phyloP scores from a whole-genome alignment of 2,113 vertebrate species.

The Suncus etruscus region DNA sequence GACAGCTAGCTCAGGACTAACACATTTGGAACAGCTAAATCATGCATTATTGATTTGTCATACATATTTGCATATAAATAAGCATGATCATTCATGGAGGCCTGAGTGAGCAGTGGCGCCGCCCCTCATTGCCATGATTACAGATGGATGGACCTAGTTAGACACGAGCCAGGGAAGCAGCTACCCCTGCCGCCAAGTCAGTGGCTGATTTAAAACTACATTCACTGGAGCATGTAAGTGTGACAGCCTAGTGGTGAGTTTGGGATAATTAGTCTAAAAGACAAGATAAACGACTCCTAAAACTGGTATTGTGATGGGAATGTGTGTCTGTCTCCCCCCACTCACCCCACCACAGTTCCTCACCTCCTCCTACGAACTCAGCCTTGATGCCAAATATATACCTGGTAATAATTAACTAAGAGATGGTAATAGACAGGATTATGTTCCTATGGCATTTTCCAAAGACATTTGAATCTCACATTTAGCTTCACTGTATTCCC shows the following conservation, averaged over 20 bases:
- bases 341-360: constrained; percentile 83
- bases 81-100: constrained; percentile 91
- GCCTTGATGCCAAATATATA: constrained; percentile 95
- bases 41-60: constrained; percentile 93
- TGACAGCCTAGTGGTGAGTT: constrained; percentile 92
- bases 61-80: constrained; percentile 93
- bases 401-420: constrained; percentile 95
- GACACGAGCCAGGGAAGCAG: constrained; percentile 87
- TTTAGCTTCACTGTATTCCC: constrained; percentile 93
- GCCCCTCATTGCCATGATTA: constrained; percentile 89
- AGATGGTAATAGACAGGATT: constrained; percentile 87
- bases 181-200: constrained; percentile 86
- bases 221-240: constrained; percentile 94
- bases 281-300: constrained; percentile 99
- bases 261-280: constrained; percentile 94
- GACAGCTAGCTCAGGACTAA: constrained; percentile 79
- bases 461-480: constrained; percentile 90
- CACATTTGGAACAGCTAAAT: constrained; percentile 88
- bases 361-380: constrained; percentile 83
- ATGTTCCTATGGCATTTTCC: constrained; percentile 89
- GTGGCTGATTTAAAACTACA: constrained; percentile 91
- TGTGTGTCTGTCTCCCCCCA: constrained; percentile 86
- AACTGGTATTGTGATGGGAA: constrained; percentile 94
- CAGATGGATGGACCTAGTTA: constrained; percentile 92
- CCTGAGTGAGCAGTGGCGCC: constrained; percentile 83